Conservation (phyloP, 2,113 vertebrate species). For the Brienomyrus longianalis region DNA sequence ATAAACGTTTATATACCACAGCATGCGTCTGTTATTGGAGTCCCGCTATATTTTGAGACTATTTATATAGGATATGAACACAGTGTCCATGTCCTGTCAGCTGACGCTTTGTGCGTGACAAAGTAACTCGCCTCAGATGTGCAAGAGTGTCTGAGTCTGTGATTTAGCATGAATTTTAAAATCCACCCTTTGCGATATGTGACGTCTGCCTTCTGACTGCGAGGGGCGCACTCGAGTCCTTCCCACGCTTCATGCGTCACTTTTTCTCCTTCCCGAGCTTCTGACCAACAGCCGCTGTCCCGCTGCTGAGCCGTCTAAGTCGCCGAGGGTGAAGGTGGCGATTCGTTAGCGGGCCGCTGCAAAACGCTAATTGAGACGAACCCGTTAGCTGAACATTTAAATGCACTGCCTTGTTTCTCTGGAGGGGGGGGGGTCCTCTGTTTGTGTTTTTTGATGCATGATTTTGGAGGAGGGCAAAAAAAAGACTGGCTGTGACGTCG, state of each 20-base stretch:
- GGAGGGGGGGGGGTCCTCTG: background rate
- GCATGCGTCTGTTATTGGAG: background rate
- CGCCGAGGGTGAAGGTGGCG: background rate
- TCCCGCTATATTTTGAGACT: background rate
- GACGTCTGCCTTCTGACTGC: background rate
- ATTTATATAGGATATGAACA: background rate
- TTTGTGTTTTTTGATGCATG: constrained; percentile 22
- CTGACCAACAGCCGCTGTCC: background rate
- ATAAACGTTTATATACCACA: background rate
- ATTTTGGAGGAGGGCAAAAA: constrained; percentile 1
- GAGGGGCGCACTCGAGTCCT: background rate
- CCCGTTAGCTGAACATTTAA: background rate
- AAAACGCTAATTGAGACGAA: constrained; percentile 13
- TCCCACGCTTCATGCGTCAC: background rate
- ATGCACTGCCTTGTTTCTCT: background rate
- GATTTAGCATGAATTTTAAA: background rate
- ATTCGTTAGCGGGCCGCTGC: constrained; percentile 7
- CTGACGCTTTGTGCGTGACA: background rate
- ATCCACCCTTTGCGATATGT: background rate
- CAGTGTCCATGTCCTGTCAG: background rate
- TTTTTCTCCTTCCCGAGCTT: background rate
- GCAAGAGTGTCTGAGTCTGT: background rate
- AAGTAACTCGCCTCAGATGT: background rate
- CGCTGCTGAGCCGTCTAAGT: background rate
- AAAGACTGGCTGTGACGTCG: constrained; percentile 28